Evolutionary conservation across 2,888 invertebrate genomes (phyloP).

Genomic region (Mallateleia sp.): DNA sequence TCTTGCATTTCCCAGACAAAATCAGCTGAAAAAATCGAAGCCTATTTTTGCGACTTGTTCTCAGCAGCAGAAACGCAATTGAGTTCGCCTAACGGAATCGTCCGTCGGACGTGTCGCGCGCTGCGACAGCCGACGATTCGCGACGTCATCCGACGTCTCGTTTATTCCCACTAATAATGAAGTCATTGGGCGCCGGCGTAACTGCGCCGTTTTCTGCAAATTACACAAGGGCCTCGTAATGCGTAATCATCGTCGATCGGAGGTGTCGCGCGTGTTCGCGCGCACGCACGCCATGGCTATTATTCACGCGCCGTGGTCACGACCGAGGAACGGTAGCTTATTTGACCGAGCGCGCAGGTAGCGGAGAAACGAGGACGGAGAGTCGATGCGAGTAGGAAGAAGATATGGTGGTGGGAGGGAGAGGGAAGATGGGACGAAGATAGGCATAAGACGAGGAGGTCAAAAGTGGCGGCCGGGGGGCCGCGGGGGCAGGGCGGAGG

Average conservation of each 20-base stretch:
- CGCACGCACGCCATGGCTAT: slow-evolving; percentile 83
- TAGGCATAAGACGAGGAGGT: no score
- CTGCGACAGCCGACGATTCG: slow-evolving; percentile 51
- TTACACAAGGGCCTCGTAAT: slow-evolving; percentile 30
- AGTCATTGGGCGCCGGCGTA: slow-evolving; percentile 61
- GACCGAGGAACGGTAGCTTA: slow-evolving; percentile 80
- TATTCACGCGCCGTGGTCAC: slow-evolving; percentile 82
- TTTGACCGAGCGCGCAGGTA: slow-evolving; percentile 69
- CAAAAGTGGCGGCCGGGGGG: slow-evolving; percentile 20
- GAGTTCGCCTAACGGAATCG: slow-evolving; percentile 41
- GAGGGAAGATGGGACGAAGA: neutral
- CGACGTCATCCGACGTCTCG: slow-evolving; percentile 64
- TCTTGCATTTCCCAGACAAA: no score
- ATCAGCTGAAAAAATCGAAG: no score
- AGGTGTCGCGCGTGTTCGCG: slow-evolving; percentile 77
- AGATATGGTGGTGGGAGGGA: slow-evolving; percentile 22
- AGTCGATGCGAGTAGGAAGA: slow-evolving; percentile 39
- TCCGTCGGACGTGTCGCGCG: slow-evolving; percentile 36
- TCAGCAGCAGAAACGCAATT: slow-evolving; percentile 39
- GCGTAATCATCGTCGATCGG: slow-evolving; percentile 78
- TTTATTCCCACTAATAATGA: slow-evolving; percentile 62
- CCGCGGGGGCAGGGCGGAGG: slow-evolving; percentile 32
- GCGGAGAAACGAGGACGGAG: slow-evolving; percentile 47
- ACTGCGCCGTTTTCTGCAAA: slow-evolving; percentile 71
- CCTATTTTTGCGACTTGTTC: no score